A percentile compares a stretch with the other conserved stretches of the same genome.
phyloP scores from a whole-genome alignment of 2,888 invertebrate species.

The Nematopogon swammerdamellus region DNA sequence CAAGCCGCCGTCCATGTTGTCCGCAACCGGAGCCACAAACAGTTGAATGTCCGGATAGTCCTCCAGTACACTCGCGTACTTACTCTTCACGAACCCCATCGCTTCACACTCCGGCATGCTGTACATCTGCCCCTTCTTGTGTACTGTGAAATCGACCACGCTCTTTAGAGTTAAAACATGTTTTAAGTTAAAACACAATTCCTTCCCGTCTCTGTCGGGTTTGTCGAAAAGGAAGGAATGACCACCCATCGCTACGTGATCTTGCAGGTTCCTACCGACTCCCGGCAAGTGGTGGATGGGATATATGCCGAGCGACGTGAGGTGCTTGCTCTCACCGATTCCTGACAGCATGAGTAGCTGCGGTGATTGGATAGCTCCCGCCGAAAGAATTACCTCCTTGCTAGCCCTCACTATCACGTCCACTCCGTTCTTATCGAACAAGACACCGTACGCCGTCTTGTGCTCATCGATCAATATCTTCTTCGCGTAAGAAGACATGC shows the following conservation, averaged over 20 bases:
- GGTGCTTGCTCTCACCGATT: conserved; percentile 24
- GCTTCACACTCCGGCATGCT: conserved; percentile 76
- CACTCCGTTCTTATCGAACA: conserved; percentile 16
- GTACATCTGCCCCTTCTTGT: conserved; percentile 65
- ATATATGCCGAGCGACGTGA: conserved; percentile 19
- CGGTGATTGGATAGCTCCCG: conserved; percentile 27
- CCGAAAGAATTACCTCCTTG: conserved; percentile 28
- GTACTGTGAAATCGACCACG: conserved; percentile 59
- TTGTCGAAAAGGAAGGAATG: conserved; percentile 69
- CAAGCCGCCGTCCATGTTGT: conserved; percentile 75
- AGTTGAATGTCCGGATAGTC: conserved; percentile 81
- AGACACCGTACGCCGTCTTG: conserved; percentile 20
- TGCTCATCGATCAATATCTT: conserved; percentile 21
- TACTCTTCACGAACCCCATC: conserved; percentile 74
- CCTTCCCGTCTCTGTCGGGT: conserved; percentile 51
- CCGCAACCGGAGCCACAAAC: conserved; percentile 71
- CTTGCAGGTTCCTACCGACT: conserved; percentile 28
- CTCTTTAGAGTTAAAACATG: conserved; percentile 59
- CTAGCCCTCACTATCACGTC: conserved; percentile 15
- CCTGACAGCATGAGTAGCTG: conserved; percentile 32
- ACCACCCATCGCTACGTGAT: conserved; percentile 70
- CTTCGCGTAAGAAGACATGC: conserved; percentile 21
- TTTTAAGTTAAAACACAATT: conserved; percentile 67
- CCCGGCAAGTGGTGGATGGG: conserved; percentile 19
- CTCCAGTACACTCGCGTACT: conserved; percentile 60